Evolutionary conservation across 2,797 vertebrate genomes (phyloP).

Genomic region (Aquila chrysaetos): DNA sequence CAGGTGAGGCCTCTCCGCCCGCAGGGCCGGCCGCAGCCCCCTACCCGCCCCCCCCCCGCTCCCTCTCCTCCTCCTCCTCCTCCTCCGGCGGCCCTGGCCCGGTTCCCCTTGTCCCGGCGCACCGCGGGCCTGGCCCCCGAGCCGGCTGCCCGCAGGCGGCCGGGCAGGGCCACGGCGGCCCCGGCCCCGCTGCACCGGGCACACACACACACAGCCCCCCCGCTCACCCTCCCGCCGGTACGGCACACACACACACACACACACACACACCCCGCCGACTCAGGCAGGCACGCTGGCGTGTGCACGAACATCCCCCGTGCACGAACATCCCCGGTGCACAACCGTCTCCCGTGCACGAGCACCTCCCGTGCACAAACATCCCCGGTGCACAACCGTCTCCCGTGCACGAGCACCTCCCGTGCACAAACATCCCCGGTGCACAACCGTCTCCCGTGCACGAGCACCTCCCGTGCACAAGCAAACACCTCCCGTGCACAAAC

Average conservation of each 20-base stretch:
- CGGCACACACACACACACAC: background rate
- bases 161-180: background rate
- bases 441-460: too few species aligned
- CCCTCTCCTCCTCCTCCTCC: too few species aligned
- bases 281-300: background rate
- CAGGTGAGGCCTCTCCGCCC: slow-evolving; percentile 62
- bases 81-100: background rate
- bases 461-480: too few species aligned
- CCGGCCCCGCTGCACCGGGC: background rate
- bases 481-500: background rate
- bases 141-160: background rate
- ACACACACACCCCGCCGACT: background rate
- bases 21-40: too few species aligned
- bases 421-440: too few species aligned
- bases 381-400: too few species aligned
- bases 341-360: too few species aligned
- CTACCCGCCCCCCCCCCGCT: too few species aligned
- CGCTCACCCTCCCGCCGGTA: background rate
- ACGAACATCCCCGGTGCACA: too few species aligned
- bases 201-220: background rate
- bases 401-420: too few species aligned
- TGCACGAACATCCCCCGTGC: too few species aligned
- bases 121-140: background rate
- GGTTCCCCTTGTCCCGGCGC: background rate
- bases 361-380: too few species aligned